Conservation (phyloP, 37 sponge, comb jelly and placozoan species). For the Oscarella lobularis region DNA sequence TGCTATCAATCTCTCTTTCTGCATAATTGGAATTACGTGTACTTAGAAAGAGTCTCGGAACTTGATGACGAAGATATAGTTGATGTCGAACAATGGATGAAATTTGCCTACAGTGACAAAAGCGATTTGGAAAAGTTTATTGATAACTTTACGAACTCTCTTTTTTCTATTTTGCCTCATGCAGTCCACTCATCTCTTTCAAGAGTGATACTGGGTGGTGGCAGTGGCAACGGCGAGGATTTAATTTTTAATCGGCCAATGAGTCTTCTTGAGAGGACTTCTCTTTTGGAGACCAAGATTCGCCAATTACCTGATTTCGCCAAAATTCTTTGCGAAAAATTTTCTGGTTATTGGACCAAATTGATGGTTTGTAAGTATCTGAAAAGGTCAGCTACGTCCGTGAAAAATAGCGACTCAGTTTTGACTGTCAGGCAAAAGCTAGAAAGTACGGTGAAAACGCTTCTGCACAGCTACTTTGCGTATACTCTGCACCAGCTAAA, state of each 20-base stretch:
- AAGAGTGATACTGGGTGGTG: neutral
- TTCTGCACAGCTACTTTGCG: neutral
- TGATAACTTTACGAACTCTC: neutral
- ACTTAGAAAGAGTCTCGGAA: constrained; percentile 30
- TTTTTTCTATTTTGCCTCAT: neutral
- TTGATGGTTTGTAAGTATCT: neutral
- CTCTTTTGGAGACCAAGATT: neutral
- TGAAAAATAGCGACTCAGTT: neutral
- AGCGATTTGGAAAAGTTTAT: neutral
- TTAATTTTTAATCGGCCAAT: neutral
- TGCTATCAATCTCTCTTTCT: constrained; percentile 79
- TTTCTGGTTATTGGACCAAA: neutral
- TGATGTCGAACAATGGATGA: neutral
- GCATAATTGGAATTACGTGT: constrained; percentile 70
- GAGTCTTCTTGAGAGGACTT: neutral
- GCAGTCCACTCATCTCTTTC: neutral
- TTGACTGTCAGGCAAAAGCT: neutral
- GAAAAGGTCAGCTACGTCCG: neutral
- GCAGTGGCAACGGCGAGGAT: neutral
- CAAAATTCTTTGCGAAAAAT: neutral
- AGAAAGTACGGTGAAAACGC: neutral
- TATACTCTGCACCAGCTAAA: neutral
- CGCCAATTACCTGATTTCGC: neutral
- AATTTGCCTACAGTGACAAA: neutral
- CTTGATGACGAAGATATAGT: neutral